These are phyloP conservation scores for Teleiodes luculella DNA, from an alignment of 2,888 invertebrate genomes.

Conservation along the genomic window DNA sequence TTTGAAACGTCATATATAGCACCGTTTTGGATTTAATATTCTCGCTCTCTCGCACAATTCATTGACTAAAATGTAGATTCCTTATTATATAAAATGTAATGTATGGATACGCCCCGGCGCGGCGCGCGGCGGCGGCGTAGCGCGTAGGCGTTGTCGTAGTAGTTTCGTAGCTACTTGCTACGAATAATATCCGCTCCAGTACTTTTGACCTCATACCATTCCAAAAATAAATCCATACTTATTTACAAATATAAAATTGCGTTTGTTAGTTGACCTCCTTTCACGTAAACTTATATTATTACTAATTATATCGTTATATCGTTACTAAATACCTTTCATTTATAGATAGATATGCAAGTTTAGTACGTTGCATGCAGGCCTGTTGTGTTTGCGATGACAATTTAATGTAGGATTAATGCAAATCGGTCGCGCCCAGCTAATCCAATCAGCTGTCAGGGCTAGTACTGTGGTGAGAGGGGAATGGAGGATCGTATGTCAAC, in stretches of 20 bases:
- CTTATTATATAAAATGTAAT: too few relatives aligned
- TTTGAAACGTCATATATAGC: too few relatives aligned
- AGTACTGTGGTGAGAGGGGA: background rate
- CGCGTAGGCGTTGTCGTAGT: constrained; percentile 15
- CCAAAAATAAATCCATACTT: too few relatives aligned
- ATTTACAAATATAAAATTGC: too few relatives aligned
- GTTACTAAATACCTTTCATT: too few relatives aligned
- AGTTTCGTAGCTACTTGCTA: background rate
- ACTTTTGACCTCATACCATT: background rate
- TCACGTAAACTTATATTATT: too few relatives aligned
- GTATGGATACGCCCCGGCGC: constrained; percentile 1
- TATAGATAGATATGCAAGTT: background rate
- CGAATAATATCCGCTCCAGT: background rate
- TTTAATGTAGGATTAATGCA: background rate
- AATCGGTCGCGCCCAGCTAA: constrained; percentile 1
- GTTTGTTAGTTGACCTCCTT: too few relatives aligned
- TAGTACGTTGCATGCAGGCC: background rate
- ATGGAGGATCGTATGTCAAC: background rate
- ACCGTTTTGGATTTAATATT: too few relatives aligned
- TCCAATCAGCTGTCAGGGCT: constrained; percentile 6
- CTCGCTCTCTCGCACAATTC: too few relatives aligned
- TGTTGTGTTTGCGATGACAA: background rate
- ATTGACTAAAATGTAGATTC: too few relatives aligned
- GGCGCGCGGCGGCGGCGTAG: constrained; percentile 9
- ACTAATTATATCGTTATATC: too few relatives aligned